These are phyloP conservation scores for Entelurus aequoreus DNA, from an alignment of 2,113 vertebrate genomes.

Conservation along the genomic window DNA sequence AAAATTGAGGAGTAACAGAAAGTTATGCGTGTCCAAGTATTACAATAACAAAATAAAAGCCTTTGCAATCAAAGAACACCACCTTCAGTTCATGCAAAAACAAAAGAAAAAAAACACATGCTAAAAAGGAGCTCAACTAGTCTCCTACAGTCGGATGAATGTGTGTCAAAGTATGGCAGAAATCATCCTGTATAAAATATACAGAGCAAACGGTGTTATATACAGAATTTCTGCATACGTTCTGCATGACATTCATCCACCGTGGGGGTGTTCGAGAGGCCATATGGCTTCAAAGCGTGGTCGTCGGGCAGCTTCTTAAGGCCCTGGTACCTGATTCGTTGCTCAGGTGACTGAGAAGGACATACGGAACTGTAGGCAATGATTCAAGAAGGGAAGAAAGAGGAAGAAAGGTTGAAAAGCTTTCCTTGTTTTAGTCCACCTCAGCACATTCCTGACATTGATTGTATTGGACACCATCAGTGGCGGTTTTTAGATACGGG, in stretches of 20 bases:
- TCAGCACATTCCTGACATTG: not conserved
- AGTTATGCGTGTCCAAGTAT: slow-evolving; percentile 4
- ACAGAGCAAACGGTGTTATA: slow-evolving; percentile 8
- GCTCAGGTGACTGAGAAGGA: slow-evolving; percentile 98
- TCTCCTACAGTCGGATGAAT: slow-evolving; percentile 35
- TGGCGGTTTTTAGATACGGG: too few relatives aligned
- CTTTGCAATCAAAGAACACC: slow-evolving; percentile 34
- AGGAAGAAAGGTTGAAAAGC: slow-evolving; percentile 45
- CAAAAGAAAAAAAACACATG: slow-evolving; percentile 34
- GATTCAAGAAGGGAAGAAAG: slow-evolving; percentile 66
- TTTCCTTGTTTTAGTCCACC: slow-evolving; percentile 15
- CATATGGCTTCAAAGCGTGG: slow-evolving; percentile 29
- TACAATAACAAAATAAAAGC: slow-evolving; percentile 14
- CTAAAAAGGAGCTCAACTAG: slow-evolving; percentile 31
- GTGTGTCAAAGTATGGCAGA: slow-evolving; percentile 45
- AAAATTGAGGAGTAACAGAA: slow-evolving; percentile 12
- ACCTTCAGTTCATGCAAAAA: slow-evolving; percentile 50
- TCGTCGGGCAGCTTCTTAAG: slow-evolving; percentile 31
- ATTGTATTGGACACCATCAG: too few relatives aligned
- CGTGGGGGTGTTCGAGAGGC: slow-evolving; percentile 20
- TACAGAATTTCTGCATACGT: slow-evolving; percentile 43
- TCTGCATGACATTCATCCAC: slow-evolving; percentile 50
- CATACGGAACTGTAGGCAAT: slow-evolving; percentile 89
- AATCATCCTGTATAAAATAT: not conserved
- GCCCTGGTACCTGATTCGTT: slow-evolving; percentile 92